A percentile compares a stretch with the other conserved stretches of the same genome.
phyloP scores from a whole-genome alignment of 2,888 invertebrate genomes.

The Timema cristinae region DNA sequence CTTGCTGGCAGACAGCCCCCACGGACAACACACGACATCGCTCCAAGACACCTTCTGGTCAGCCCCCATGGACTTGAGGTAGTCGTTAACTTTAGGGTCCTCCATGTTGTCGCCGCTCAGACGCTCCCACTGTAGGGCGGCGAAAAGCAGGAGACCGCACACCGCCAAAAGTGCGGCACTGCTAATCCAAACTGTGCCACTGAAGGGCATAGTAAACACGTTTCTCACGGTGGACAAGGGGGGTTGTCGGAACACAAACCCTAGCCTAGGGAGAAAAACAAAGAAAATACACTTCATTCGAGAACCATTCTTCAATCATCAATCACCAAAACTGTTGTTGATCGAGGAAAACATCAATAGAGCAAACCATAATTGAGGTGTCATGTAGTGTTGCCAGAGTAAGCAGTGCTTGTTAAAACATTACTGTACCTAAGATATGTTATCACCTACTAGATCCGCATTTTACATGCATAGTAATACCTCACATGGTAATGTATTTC shows the following conservation, averaged over 20 bases:
- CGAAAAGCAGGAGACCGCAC: slow-evolving; percentile 9
- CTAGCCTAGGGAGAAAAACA: slow-evolving; percentile 3
- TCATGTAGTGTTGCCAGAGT: too few species aligned
- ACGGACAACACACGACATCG: slow-evolving; percentile 54
- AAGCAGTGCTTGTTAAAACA: too few species aligned
- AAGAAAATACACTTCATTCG: slow-evolving; percentile 34
- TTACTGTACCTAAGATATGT: too few species aligned
- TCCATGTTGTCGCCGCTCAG: background rate
- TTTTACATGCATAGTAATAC: too few species aligned
- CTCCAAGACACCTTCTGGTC: slow-evolving; percentile 6
- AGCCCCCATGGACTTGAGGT: background rate
- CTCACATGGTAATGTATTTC: too few species aligned
- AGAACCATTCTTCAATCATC: background rate
- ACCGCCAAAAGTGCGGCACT: slow-evolving; percentile 20
- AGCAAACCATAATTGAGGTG: too few species aligned
- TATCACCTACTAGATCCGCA: too few species aligned
- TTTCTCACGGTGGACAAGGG: slow-evolving; percentile 27
- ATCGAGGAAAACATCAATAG: too few species aligned
- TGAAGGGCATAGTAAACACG: slow-evolving; percentile 28
- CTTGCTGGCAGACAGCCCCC: slow-evolving; percentile 57
- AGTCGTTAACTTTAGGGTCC: background rate
- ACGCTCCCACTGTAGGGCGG: slow-evolving; percentile 21
- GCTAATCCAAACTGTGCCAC: slow-evolving; percentile 22
- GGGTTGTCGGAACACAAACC: slow-evolving; percentile 27
- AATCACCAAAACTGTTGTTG: background rate